Evolutionary conservation across 2,113 vertebrate species (phyloP), one percentile per base, ranked within the genome.

Genomic region (Prinia subflava): DNA sequence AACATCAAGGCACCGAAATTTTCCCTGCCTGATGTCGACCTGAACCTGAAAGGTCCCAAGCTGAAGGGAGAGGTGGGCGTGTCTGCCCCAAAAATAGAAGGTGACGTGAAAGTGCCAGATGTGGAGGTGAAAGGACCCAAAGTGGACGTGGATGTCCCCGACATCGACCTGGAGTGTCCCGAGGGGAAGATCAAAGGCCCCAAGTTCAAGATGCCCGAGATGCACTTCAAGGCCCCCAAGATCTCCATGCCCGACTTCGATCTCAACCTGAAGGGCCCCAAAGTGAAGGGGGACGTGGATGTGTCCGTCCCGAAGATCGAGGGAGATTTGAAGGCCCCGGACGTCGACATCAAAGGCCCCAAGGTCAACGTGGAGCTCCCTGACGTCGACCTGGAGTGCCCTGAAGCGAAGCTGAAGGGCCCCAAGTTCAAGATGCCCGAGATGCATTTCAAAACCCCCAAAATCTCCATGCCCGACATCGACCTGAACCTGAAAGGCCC

Each of bases 341-440:
- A 75, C 0, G 0, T 84, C 0, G 30, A 74, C 8, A 30, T 84
- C 59, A 84, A 74, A 19, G 59, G 50, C 15, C 59, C 82, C 69
- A 84, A 64, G 4, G 49, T 56, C 0, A 1, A 52, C 4, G 27
- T 77, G 0, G 9, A 60, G 2, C 15, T 62, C 6, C 81, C 81
- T 0, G 28, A 84, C 0, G 11, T 83, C 0, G 57, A 83, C 1
- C 13, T 83, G 13, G 47, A 83, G 10, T 24, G 47, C 1, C 80
- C 80, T 0, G 68, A 83, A 3, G 81, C 4, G 4, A 97, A 98
- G 3, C 3, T 97, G 2, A 92, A 96, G 4, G 76, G 93, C 0
- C 96, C 97, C 6, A 98, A 98, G 95, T 97, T 14, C 76, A 96
- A 83, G 77, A 96, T 97, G 97, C 97, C 97, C 0, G 92, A 92